A percentile compares a stretch with the other conserved stretches of the same genome.
phyloP scores from a whole-genome alignment of 1,140 invertebrate species.

The Achatina immaculata region DNA sequence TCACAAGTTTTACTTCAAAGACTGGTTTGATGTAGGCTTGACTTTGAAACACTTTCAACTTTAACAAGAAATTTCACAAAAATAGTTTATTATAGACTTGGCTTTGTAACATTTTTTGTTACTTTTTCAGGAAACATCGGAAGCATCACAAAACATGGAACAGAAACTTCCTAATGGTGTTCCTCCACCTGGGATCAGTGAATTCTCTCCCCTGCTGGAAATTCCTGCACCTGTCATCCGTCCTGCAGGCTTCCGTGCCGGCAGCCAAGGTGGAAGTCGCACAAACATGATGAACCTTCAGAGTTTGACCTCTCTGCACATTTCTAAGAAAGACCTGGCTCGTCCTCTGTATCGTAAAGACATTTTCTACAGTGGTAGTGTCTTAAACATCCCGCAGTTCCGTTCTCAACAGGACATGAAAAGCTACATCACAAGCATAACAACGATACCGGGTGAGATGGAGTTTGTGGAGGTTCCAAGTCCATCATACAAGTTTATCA shows the following conservation, averaged over 20 bases:
- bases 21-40: too few relatives aligned
- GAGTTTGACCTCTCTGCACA: conserved; percentile 41
- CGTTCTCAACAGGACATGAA: conserved; percentile 88
- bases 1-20: too few relatives aligned
- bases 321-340: conserved; percentile 75
- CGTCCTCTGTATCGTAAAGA: conserved; percentile 95
- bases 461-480: conserved; percentile 75
- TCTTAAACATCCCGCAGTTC: conserved; percentile 90
- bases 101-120: too few relatives aligned
- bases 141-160: background rate
- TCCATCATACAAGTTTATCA: conserved; percentile 25
- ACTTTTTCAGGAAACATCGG: background rate
- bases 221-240: conserved; percentile 5
- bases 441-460: conserved; percentile 64
- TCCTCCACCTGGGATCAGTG: background rate
- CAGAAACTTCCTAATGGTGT: background rate
- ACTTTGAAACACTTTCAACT: too few relatives aligned
- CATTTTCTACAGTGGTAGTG: conserved; percentile 97
- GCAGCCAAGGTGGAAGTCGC: conserved; percentile 39
- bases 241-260: background rate
- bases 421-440: conserved; percentile 68
- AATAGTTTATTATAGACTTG: too few relatives aligned
- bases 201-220: conserved; percentile 13
- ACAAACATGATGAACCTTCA: conserved; percentile 39
- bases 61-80: too few relatives aligned